A percentile compares a stretch with the other conserved stretches of the same genome.
phyloP scores from a whole-genome alignment of 2,797 vertebrate species.

The Pangasius mekongensis region DNA sequence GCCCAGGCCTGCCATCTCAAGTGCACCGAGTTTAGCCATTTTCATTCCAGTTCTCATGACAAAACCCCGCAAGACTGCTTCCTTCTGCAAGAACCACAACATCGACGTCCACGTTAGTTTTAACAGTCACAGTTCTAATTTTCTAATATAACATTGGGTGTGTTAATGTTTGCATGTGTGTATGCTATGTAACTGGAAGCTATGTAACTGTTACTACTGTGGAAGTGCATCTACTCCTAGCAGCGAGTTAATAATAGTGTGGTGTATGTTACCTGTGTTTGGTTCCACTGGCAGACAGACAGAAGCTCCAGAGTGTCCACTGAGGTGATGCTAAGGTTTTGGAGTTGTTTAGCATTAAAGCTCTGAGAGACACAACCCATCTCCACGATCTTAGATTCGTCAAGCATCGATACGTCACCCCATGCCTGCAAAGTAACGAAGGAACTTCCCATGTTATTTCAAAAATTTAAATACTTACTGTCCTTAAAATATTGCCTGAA shows the following conservation, averaged over 20 bases:
- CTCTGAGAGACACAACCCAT: conserved; percentile 71
- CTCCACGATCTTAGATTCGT: conserved; percentile 57
- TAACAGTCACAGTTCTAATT: neutral
- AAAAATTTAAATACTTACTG: neutral
- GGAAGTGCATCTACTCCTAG: neutral
- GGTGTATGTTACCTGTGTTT: conserved; percentile 67
- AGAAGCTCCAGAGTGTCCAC: conserved; percentile 67
- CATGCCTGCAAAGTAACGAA: conserved; percentile 62
- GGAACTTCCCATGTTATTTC: neutral
- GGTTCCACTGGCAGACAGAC: conserved; percentile 67
- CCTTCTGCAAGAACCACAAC: conserved; percentile 59
- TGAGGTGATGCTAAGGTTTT: conserved; percentile 59
- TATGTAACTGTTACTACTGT: neutral
- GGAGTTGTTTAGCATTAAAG: conserved; percentile 64
- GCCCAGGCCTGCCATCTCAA: conserved; percentile 67
- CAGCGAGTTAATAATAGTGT: neutral
- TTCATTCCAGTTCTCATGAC: conserved; percentile 52
- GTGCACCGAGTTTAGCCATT: conserved; percentile 51
- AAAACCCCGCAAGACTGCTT: conserved; percentile 63
- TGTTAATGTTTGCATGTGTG: neutral
- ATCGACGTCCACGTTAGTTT: neutral
- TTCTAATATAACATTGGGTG: neutral
- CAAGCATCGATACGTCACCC: conserved; percentile 60
- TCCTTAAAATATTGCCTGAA: neutral
- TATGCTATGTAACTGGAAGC: neutral